Evolutionary conservation across 2,113 vertebrate genomes (phyloP), one percentile per base, ranked within the genome.

Genomic region (Leucoraja erinaceus): DNA sequence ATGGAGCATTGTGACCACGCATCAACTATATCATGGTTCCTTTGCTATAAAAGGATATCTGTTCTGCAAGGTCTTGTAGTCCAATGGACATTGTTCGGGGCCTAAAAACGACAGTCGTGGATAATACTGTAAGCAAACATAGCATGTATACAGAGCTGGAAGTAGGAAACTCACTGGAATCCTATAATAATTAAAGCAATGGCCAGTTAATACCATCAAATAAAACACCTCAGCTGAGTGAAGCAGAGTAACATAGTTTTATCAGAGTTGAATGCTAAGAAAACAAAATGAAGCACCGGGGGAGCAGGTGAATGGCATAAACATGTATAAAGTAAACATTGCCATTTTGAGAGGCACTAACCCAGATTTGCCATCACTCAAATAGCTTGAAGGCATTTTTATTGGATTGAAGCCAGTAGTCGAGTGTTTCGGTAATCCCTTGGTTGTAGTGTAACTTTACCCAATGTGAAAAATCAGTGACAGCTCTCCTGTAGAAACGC

Each of bases 261-360:
- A 88, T 88, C 56, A n/a, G 59, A 28, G 33, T 54, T 38, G 7
- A 74, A 91, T 91, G 90, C 28, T 91, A 54, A 91, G 66, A 72
- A 91, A 91, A 70, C 68, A 91, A 47, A 91, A 6, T 33, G 4
- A 91, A 91, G 72, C 72, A 8, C 14, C 54, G 33, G 1, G 68
- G 38, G 25, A 70, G 63, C 66, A 91, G 66, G 38, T 91, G 90
- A 54, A 72, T 72, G 88, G 66, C 90, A 91, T 91, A 54, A 91
- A 91, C 54, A 54, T 91, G 33, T 91, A 91, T 9, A 91, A 91
- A 47, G 68, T 72, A 54, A 91, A 72, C 86, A 90, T 4, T 72
- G n/a, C 22, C 72, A 72, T 47, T 22, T 9, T 91, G 66, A 54
- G 25, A 91, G 72, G 8, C 68, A 91, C 38, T 38, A 68, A 31